These are phyloP conservation scores for Motacilla alba DNA, from an alignment of 2,113 vertebrate species.

Conservation along the genomic window DNA sequence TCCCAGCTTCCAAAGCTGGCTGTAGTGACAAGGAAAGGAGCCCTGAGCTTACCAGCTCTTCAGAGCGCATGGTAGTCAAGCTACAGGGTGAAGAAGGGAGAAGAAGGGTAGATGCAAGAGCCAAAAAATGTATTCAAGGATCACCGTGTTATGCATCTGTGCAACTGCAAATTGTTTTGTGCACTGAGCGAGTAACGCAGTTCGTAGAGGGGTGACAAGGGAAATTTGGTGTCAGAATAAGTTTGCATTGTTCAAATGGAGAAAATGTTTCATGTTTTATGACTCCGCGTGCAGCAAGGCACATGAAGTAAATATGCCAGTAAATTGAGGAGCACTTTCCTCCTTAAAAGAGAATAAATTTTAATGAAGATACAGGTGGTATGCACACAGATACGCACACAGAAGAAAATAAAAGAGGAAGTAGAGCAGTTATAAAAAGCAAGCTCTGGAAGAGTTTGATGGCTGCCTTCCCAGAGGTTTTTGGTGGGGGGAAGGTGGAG, in stretches of 20 bases:
- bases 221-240: not conserved
- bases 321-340: slow-evolving; percentile 22
- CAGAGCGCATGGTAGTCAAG: not conserved
- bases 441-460: slow-evolving; percentile 29
- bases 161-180: slow-evolving; percentile 14
- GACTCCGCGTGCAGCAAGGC: not conserved
- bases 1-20: fast-evolving
- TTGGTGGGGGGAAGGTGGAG: not conserved
- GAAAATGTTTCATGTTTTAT: slow-evolving; percentile 9
- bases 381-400: fast-evolving
- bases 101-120: not conserved
- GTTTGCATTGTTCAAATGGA: slow-evolving; percentile 1
- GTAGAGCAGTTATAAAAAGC: slow-evolving; percentile 68
- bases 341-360: slow-evolving; percentile 51
- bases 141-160: not conserved
- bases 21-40: not conserved
- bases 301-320: slow-evolving; percentile 41
- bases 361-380: slow-evolving; percentile 46
- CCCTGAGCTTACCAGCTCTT: fast-evolving
- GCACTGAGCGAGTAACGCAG: not conserved
- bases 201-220: not conserved
- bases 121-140: not conserved
- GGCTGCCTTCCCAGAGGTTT: slow-evolving; percentile 44
- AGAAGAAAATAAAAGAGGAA: slow-evolving; percentile 41
- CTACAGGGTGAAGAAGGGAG: not conserved